These are phyloP conservation scores for Meteorus cinctellus DNA, from an alignment of 2,888 invertebrate species.

Conservation along the genomic window DNA sequence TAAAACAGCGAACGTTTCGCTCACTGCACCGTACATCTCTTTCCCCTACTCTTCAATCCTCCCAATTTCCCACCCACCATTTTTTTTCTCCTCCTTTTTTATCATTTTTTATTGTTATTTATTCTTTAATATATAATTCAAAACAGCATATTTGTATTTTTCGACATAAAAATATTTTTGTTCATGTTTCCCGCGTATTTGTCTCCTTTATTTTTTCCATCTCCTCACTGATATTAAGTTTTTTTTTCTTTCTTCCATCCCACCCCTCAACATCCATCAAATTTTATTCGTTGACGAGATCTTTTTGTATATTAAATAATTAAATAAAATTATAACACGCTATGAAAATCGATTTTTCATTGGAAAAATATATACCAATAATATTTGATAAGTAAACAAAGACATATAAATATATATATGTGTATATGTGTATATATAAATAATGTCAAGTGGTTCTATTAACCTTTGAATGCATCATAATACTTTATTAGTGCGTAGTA, in stretches of 20 bases:
- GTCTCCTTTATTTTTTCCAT: background rate
- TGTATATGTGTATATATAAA: background rate
- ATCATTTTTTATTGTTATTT: conserved; percentile 4
- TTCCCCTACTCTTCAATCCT: conserved; percentile 24
- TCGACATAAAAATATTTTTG: conserved; percentile 3
- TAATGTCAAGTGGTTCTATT: conserved; percentile 16
- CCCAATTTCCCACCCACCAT: conserved; percentile 23
- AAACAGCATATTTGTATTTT: background rate
- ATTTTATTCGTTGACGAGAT: background rate
- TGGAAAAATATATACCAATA: background rate
- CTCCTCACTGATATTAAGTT: background rate
- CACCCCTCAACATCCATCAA: background rate
- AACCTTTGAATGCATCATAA: conserved; percentile 15
- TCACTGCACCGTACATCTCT: conserved; percentile 36
- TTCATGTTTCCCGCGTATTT: background rate
- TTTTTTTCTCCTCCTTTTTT: conserved; percentile 3
- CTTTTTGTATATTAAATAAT: background rate
- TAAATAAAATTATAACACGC: background rate
- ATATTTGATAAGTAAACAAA: background rate
- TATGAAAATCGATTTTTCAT: background rate
- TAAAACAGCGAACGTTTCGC: conserved; percentile 66
- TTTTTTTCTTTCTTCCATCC: too few relatives aligned
- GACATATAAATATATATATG: background rate
- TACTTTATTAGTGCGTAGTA: conserved; percentile 15
- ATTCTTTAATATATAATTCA: conserved; percentile 5